phyloP scores from a whole-genome alignment of 2,113 vertebrate genomes.

The Mobula hypostoma region DNA sequence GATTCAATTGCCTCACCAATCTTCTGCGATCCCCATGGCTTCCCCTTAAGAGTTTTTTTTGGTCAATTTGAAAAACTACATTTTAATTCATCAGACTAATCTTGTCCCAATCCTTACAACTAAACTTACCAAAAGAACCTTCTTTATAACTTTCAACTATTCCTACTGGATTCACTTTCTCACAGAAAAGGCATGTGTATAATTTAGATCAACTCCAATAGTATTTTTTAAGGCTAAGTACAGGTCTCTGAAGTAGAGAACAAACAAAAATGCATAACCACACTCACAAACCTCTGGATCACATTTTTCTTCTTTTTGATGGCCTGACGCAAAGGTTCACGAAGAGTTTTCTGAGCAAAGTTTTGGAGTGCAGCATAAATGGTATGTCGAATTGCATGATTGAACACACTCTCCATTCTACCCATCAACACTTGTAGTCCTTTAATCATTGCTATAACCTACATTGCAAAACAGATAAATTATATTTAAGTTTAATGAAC shows the following conservation, averaged over 20 bases:
- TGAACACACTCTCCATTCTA: constrained; percentile 83
- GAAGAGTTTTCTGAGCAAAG: constrained; percentile 72
- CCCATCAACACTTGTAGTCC: constrained; percentile 82
- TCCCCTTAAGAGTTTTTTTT: neutral
- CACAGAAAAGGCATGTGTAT: neutral
- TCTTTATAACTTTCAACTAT: neutral
- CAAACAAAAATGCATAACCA: neutral
- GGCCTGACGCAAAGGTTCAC: constrained; percentile 75
- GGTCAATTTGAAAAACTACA: neutral
- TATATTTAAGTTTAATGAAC: neutral
- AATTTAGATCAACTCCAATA: neutral
- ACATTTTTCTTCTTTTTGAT: constrained; percentile 85
- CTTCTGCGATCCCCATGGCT: neutral
- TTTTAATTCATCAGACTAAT: neutral
- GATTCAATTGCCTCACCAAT: neutral
- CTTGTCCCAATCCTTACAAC: neutral
- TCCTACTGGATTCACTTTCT: neutral
- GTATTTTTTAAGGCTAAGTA: neutral
- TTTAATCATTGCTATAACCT: constrained; percentile 87
- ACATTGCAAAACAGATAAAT: neutral
- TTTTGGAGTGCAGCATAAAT: constrained; percentile 79
- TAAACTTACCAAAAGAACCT: neutral
- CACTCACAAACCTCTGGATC: constrained; percentile 65
- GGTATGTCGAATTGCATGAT: constrained; percentile 78
- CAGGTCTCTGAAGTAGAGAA: neutral